Conservation (phyloP, 35 echinoderm and acorn worm genomes). For the Apostichopus parvimensis region DNA sequence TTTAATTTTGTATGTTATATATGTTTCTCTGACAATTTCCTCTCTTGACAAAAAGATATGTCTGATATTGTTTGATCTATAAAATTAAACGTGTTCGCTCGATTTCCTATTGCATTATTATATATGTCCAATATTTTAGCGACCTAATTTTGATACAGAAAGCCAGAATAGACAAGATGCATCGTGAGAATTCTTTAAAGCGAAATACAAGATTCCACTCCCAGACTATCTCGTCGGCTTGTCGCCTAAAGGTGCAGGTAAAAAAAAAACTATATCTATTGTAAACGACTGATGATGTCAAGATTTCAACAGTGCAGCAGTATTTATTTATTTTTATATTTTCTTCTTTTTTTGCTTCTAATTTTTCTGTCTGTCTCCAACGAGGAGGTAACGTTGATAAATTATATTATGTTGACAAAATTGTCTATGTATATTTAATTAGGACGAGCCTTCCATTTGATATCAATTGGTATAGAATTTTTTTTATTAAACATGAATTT, state of each 20-base stretch:
- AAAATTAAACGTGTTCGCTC: not conserved
- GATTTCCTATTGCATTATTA: not conserved
- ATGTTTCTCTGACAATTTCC: no score
- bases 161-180: not conserved
- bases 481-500: constrained; percentile 1
- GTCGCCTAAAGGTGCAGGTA: no score
- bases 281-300: no score
- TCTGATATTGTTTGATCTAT: not conserved
- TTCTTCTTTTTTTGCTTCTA: no score
- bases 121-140: not conserved
- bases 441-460: constrained; percentile 1
- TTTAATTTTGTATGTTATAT: no score
- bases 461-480: not conserved
- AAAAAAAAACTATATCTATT: no score
- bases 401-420: not conserved
- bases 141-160: not conserved
- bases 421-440: constrained; percentile 19
- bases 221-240: no score
- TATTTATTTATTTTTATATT: no score
- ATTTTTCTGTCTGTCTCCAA: no score
- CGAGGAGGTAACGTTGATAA: not conserved
- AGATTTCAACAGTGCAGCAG: no score
- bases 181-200: not conserved
- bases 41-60: not conserved
- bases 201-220: no score